Percentiles rank a stretch among this genome's conserved stretches.
phyloP scores from a whole-genome alignment of 1,140 invertebrate species.

The Bathynomus jamesi region DNA sequence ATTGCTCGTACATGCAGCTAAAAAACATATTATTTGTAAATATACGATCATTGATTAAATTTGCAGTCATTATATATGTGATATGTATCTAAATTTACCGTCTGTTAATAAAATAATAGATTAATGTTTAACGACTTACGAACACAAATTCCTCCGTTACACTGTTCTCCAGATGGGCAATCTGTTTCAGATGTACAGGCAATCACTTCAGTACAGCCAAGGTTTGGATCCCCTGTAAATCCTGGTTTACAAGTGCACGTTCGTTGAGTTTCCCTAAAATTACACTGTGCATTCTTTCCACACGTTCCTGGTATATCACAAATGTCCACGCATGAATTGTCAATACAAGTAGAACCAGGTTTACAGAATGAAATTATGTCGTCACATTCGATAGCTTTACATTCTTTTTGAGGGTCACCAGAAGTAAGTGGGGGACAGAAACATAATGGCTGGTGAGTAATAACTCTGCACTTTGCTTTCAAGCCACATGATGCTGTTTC shows the following conservation, averaged over 20 bases:
- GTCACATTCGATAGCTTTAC: constrained; percentile 64
- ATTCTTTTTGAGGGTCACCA: constrained; percentile 48
- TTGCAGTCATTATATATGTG: constrained; percentile 16
- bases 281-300: constrained; percentile 66
- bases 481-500: constrained; percentile 58
- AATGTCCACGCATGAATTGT: constrained; percentile 69
- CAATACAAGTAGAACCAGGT: constrained; percentile 60
- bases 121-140: constrained; percentile 53
- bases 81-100: neutral
- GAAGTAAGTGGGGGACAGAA: constrained; percentile 63
- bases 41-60: neutral
- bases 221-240: constrained; percentile 71
- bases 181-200: constrained; percentile 60
- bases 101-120: too few relatives aligned
- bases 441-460: constrained; percentile 59
- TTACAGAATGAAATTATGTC: constrained; percentile 64
- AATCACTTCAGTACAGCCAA: constrained; percentile 57
- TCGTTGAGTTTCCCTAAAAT: constrained; percentile 51
- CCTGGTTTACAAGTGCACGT: constrained; percentile 70
- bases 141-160: constrained; percentile 69
- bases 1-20: constrained; percentile 42
- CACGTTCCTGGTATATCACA: constrained; percentile 71
- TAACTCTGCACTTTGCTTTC: constrained; percentile 60
- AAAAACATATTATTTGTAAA: constrained; percentile 3
- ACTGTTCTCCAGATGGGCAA: constrained; percentile 69